Conservation (phyloP, 2,888 invertebrate species). For the Melanargia galathea region DNA sequence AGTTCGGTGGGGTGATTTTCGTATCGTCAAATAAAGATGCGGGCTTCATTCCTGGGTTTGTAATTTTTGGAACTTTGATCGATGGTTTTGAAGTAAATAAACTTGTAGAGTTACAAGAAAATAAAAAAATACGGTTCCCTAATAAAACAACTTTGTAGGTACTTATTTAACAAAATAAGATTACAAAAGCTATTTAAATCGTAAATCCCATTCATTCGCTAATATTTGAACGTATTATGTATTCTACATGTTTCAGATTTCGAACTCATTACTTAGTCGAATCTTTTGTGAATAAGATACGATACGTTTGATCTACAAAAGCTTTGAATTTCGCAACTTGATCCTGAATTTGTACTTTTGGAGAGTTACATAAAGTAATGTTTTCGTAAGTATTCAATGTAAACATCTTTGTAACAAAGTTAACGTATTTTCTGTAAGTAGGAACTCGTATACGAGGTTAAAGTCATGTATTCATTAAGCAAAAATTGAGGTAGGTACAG, state of each 20-base stretch:
- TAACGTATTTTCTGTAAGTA: not conserved
- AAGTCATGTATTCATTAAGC: no score
- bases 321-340: constrained; percentile 27
- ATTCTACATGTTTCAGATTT: constrained; percentile 52
- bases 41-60: no score
- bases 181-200: constrained; percentile 8
- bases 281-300: constrained; percentile 65
- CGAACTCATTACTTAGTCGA: constrained; percentile 54
- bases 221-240: constrained; percentile 49
- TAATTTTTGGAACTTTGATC: no score
- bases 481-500: no score
- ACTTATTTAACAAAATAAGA: not conserved
- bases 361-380: not conserved
- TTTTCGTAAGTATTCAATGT: constrained; percentile 18
- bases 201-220: constrained; percentile 33
- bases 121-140: no score
- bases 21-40: no score
- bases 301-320: constrained; percentile 56
- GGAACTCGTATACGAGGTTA: no score
- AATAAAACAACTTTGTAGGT: no score
- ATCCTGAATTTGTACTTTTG: constrained; percentile 21
- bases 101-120: no score
- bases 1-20: no score
- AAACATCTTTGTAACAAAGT: not conserved
- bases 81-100: no score